Conservation (phyloP, 1,140 invertebrate genomes). For the Wiebesia pumilae region DNA sequence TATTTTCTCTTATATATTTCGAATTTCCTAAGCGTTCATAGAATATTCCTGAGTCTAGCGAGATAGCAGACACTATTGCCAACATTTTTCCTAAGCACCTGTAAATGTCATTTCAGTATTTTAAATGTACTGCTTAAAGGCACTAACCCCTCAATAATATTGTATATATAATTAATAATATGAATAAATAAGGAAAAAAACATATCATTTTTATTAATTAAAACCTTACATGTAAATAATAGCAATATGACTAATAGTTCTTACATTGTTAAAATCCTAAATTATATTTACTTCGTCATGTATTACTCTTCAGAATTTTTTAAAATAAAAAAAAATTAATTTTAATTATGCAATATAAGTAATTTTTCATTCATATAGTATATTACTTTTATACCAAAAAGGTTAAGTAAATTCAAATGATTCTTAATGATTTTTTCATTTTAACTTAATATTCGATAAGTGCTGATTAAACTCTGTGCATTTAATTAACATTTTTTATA, state of each 20-base stretch:
- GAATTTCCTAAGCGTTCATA: constrained; percentile 58
- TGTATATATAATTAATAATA: too few species aligned
- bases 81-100: constrained; percentile 73
- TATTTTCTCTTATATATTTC: constrained; percentile 70
- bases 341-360: too few species aligned
- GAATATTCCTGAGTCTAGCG: constrained; percentile 64
- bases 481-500: too few species aligned
- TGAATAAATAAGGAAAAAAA: not conserved
- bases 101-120: constrained; percentile 37
- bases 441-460: too few species aligned
- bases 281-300: too few species aligned
- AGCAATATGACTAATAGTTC: too few species aligned
- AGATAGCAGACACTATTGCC: constrained; percentile 64
- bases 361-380: not conserved
- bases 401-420: too few species aligned
- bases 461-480: too few species aligned
- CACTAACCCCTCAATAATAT: not conserved
- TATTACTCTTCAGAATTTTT: too few species aligned
- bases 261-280: too few species aligned
- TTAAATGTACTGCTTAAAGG: constrained; percentile 8
- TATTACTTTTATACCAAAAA: not conserved
- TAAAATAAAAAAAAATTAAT: too few species aligned
- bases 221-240: not conserved
- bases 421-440: too few species aligned
- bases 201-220: not conserved